Evolutionary conservation across 1,140 invertebrate genomes (phyloP), one percentile per base, ranked within the genome.

Genomic region (Octopus bimaculoides): DNA sequence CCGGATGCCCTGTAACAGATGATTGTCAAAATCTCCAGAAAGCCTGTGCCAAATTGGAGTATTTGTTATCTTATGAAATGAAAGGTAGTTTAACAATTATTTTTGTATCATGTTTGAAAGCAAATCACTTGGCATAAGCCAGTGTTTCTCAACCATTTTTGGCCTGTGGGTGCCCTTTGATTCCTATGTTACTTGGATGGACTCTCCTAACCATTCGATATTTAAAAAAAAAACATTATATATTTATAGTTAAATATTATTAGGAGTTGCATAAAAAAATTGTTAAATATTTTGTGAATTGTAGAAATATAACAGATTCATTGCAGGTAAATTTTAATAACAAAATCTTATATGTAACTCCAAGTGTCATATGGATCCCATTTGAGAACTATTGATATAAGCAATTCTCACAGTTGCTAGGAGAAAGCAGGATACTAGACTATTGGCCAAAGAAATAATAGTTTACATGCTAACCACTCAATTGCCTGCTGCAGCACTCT

Each of bases 31-130:
- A 84, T 0, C 81, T 91, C 52, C 90, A 91, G 53, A 83, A 88
- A 56, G 89, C 91, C 78, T 90, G 90, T 84, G 87, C 87, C 54
- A 91, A 90, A 80, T 81, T 91, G 12, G 91, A 91, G 79, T 88
- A 87, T 79, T 80, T 91, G 52, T 82, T 91, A 14, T 87, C 87
- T 56, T 75, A 84, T 71, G 87, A 88, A 78, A 85, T 89, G 82
- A 90, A 89, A 89, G 88, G 90, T 90, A 83, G 78, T 20, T 76
- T 52, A 82, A 53, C n/a, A 55, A 73, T 79, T 52, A 17, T 52
- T 8, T 69, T 56, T 78, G 17, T 52, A 17, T 41, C 26, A 41
- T 41, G 26, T 41, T 41, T 41, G 26, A 41, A 41, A 41, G 26
- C 26, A 41, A 41, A 41, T 41, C 26, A 41, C 26, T 41, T 41